phyloP scores from a whole-genome alignment of 2,797 vertebrate species.

The Lutra lutra region DNA sequence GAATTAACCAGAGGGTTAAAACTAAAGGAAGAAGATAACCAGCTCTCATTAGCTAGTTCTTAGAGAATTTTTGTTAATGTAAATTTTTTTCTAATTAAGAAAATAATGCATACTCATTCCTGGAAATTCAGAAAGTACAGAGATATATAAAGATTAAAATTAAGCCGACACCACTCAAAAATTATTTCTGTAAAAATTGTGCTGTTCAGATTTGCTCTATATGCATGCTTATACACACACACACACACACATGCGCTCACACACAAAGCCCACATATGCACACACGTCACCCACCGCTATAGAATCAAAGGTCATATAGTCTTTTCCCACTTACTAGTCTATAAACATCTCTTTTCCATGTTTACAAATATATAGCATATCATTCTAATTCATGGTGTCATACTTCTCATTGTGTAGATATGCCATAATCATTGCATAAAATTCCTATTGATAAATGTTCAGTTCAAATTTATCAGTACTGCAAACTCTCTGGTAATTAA shows the following conservation, averaged over 20 bases:
- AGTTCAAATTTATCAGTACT: background rate
- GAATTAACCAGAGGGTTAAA: background rate
- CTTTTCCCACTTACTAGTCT: background rate
- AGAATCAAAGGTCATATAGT: background rate
- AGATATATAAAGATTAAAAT: too few relatives aligned
- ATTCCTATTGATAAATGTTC: background rate
- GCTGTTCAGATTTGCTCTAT: too few relatives aligned
- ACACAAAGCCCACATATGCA: background rate
- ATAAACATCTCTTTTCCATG: background rate
- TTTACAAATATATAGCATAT: background rate
- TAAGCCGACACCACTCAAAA: too few relatives aligned
- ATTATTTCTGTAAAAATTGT: too few relatives aligned
- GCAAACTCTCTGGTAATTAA: background rate
- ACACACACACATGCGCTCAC: too few relatives aligned
- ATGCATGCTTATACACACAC: too few relatives aligned
- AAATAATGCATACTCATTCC: too few relatives aligned
- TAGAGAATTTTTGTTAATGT: background rate
- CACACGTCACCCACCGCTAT: fast-evolving
- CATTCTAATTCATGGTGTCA: background rate
- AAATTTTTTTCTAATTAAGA: background rate
- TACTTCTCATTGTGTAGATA: background rate
- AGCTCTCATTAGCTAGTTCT: background rate
- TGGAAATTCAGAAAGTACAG: too few relatives aligned
- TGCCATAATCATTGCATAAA: background rate
- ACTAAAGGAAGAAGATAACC: background rate